These are phyloP conservation scores for Listronotus bonariensis DNA, from an alignment of 1,140 invertebrate genomes.

Conservation along the genomic window DNA sequence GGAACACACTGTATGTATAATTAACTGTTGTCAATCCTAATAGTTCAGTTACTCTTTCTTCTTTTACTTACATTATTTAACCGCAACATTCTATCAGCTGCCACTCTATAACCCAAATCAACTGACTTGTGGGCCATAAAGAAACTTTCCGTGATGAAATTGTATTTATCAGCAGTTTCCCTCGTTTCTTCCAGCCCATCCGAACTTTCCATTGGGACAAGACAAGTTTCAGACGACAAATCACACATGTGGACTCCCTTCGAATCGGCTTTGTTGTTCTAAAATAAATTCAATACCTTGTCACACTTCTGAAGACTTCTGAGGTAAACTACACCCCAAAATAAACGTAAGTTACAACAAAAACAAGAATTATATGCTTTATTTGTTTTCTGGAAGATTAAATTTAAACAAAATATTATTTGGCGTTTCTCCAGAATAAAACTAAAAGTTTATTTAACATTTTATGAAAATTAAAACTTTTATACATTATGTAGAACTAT, in stretches of 20 bases:
- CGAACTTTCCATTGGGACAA: conserved; percentile 69
- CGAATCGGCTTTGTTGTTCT: conserved; percentile 57
- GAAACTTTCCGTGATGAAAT: conserved; percentile 90
- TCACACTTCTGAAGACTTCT: too few species aligned
- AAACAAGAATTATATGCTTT: too few species aligned
- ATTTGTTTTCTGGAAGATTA: too few species aligned
- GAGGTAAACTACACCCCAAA: too few species aligned
- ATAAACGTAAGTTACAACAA: too few species aligned
- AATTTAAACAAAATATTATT: too few species aligned
- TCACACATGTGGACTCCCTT: conserved; percentile 71
- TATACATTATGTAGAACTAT: too few species aligned
- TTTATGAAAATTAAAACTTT: too few species aligned
- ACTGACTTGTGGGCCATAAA: conserved; percentile 86
- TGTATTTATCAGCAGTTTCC: conserved; percentile 65
- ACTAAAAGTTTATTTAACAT: too few species aligned
- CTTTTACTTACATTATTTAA: conserved; percentile 62
- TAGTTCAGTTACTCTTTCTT: not conserved
- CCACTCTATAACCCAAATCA: conserved; percentile 80
- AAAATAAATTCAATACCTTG: conserved; percentile 19
- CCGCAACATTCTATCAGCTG: conserved; percentile 75
- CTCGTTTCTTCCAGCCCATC: conserved; percentile 61
- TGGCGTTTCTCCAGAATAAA: too few species aligned
- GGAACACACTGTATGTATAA: too few species aligned
- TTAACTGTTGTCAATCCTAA: too few species aligned
- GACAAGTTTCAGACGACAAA: conserved; percentile 74